Evolutionary conservation across 2,888 invertebrate species (phyloP), one percentile per base, ranked within the genome.

Genomic region (Heliconius aoede): DNA sequence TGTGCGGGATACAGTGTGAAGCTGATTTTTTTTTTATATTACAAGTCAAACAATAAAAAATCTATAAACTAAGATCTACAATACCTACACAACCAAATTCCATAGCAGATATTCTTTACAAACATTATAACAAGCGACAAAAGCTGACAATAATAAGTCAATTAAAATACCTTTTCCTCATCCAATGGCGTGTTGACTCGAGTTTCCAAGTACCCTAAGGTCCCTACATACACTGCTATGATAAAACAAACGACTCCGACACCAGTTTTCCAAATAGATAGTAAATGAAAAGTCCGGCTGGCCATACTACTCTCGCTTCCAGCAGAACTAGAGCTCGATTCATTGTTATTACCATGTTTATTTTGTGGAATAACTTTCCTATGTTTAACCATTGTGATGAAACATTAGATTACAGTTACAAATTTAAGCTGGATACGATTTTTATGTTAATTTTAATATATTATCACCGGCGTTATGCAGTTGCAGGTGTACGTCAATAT

Each of bases 181-280:
- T 97, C 96, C 81, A 97, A 96, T 0, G 98, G 98, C 0, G 98
- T 98, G 87, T 98, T 98, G 0, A 98, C 97, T 81, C 98, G 95
- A 0, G 98, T 98, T 92, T 98, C 98, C 79, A 98, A 89, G 86
- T 98, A 98, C 2, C 98, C 98, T 84, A 97, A 91, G 82, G 97
- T 97, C 72, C 97, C 96, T 82, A 97, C 96, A 86, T 96, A 96
- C 1, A 96, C 95, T 3, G 98, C 98, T 72, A 97, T 94, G 1
- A 94, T 89, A 76, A 98, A 94, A 82, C 96, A 97, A 18, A 94
- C 86, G 65, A 94, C 94, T 11, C 96, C 96, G 21, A 96, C 88
- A 30, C 94, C 84, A 26, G 95, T 95, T 88, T 96, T 96, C 96
- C 96, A 96, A 51, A 87, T 81, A 74, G 92, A 89, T 51, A 90